phyloP scores from a whole-genome alignment of 2,797 vertebrate genomes.

The Mus caroli region DNA sequence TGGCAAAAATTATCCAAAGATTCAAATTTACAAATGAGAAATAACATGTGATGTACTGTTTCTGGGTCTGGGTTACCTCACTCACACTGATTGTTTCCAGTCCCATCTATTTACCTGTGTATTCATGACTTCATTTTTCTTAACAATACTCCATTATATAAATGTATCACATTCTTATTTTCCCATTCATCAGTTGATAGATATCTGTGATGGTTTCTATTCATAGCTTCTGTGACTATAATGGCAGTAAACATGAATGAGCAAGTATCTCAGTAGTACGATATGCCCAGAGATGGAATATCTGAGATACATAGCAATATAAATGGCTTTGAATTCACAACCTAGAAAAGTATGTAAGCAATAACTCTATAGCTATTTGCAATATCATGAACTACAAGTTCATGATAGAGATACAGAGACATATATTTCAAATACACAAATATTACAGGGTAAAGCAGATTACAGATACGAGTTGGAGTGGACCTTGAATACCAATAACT shows the following conservation, averaged over 20 bases:
- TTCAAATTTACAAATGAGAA: not conserved
- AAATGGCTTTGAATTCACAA: not conserved
- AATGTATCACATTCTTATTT: not conserved
- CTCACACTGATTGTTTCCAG: not conserved
- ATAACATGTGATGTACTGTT: not conserved
- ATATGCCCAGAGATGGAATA: not conserved
- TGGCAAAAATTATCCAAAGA: not conserved
- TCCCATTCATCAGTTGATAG: not conserved
- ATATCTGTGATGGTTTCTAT: not conserved
- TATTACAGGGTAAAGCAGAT: not conserved
- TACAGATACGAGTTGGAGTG: not conserved
- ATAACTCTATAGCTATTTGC: not conserved
- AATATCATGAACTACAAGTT: not conserved
- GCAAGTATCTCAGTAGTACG: not conserved
- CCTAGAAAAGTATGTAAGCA: not conserved
- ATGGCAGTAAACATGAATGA: not conserved
- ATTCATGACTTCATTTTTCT: not conserved
- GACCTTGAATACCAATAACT: conserved; percentile 4
- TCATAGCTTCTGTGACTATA: not conserved
- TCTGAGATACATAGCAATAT: not conserved
- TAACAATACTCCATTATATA: not conserved
- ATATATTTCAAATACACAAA: conserved; percentile 15
- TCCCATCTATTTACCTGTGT: not conserved
- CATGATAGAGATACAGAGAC: not conserved
- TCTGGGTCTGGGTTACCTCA: not conserved